Evolutionary conservation across 2,113 vertebrate genomes (phyloP), one percentile per base, ranked within the genome.

Genomic region (Laticauda laticaudata): DNA sequence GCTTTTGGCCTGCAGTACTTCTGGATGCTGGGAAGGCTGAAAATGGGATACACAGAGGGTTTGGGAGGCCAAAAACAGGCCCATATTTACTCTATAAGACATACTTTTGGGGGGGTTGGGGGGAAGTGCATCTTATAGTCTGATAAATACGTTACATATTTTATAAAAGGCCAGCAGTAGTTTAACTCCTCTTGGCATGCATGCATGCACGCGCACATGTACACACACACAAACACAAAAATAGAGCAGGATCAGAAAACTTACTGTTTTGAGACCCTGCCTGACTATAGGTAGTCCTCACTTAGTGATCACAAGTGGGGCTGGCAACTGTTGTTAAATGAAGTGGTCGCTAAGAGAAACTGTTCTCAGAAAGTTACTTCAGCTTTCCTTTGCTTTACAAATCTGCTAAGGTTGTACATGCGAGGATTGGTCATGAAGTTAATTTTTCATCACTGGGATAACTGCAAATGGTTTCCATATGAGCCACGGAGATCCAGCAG

Each of bases 141-240:
- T 12, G 51, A 53, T 12, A 53, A 53, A 53, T 53, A 53, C 51
- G 2, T 10, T 53, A 53, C 26, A 18, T 15, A 29, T 24, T 45
- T 29, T 23, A 64, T 21, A 7, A 48, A 34, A 92, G 8, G n/a
- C 6, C n/a, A 87, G 12, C 11, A 87, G 43, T 51, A 34, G 26
- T 59, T 51, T 29, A 86, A 86, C 55, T 48, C 26, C 5, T 34
- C 26, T 86, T 29, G 45, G 4, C 23, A 51, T 51, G 5, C n/a
- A 45, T 3, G 57, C 57, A 10, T 26, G 23, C 1, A 26, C 0
- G 10, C 6, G 3, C 26, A 1, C 23, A 2, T 8, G 21, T 4
- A 12, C 61, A 69, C 2, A 64, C 61, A 64, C 10, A 64, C 26
- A 64, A 24, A 64, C 59, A 64, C 3, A 24, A 2, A n/a, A 59